A percentile compares a stretch with the other conserved stretches of the same genome.
phyloP scores from a whole-genome alignment of 2,797 vertebrate genomes.

The Myripristis murdjan region DNA sequence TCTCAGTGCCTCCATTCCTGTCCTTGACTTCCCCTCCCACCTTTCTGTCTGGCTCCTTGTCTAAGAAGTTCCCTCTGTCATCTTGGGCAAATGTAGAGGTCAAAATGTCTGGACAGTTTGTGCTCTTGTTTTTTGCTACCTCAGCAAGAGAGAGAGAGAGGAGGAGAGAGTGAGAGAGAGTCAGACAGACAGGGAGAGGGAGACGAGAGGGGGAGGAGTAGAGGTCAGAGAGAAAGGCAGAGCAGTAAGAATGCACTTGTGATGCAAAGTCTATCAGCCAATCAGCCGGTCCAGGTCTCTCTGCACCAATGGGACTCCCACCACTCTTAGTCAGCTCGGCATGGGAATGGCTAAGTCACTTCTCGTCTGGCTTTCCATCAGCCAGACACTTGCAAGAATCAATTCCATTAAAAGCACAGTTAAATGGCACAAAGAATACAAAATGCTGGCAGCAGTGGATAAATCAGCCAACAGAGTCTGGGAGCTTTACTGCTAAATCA shows the following conservation, averaged over 20 bases:
- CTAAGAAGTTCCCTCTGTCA: not conserved
- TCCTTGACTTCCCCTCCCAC: not conserved
- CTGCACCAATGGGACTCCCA: not conserved
- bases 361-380: slow-evolving; percentile 7
- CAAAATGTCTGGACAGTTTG: not conserved
- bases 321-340: not conserved
- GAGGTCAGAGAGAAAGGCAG: not conserved
- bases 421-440: slow-evolving; percentile 15
- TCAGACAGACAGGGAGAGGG: slow-evolving; percentile 9
- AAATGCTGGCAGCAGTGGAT: not conserved
- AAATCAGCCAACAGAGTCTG: not conserved
- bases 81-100: not conserved
- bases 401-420: slow-evolving; percentile 47
- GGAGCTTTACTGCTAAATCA: slow-evolving; percentile 33
- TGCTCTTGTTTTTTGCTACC: not conserved
- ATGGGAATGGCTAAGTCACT: slow-evolving; percentile 25
- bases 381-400: slow-evolving; percentile 15
- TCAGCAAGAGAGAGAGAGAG: not conserved
- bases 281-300: not conserved
- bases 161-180: not conserved
- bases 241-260: not conserved
- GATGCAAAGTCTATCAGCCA: not conserved
- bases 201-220: not conserved
- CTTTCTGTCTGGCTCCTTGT: not conserved
- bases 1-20: not conserved